phyloP scores from a whole-genome alignment of 2,888 invertebrate species.

The Keiferia lycopersicella region DNA sequence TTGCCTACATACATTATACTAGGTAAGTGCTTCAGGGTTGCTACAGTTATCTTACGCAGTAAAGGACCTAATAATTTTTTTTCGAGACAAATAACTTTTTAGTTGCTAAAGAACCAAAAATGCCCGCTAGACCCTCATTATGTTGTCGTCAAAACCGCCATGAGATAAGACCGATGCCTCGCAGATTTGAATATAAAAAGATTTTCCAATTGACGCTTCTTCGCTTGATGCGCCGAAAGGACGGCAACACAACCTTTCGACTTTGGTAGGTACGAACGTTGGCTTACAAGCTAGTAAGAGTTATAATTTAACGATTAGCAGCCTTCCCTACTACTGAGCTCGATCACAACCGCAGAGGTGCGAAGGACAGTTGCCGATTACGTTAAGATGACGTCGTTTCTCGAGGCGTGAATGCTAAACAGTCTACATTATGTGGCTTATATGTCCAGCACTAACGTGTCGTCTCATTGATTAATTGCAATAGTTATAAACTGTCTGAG shows the following conservation, averaged over 20 bases:
- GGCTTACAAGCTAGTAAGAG: not conserved
- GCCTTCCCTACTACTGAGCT: not conserved
- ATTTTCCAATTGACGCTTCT: too few relatives aligned
- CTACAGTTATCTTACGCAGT: too few relatives aligned
- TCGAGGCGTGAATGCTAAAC: not conserved
- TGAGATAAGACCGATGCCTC: too few relatives aligned
- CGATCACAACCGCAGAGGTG: slow-evolving; percentile 29
- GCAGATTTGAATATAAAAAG: too few relatives aligned
- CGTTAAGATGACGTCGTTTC: slow-evolving; percentile 25
- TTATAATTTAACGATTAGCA: not conserved
- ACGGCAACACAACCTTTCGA: too few relatives aligned
- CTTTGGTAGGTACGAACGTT: too few relatives aligned
- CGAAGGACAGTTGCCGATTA: slow-evolving; percentile 38
- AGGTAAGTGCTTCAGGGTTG: too few relatives aligned
- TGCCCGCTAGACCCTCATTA: not conserved
- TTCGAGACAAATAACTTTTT: too few relatives aligned
- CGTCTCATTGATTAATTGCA: not conserved
- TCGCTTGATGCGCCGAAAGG: too few relatives aligned
- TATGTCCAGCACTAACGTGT: slow-evolving; percentile 6
- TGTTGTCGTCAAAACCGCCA: too few relatives aligned
- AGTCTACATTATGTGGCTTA: not conserved
- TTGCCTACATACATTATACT: too few relatives aligned
- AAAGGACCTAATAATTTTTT: too few relatives aligned
- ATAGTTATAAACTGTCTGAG: not conserved
- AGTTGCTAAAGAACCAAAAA: not conserved